Evolutionary conservation across 2,797 vertebrate species (phyloP).

Genomic region (Orientallactaga sibirica): DNA sequence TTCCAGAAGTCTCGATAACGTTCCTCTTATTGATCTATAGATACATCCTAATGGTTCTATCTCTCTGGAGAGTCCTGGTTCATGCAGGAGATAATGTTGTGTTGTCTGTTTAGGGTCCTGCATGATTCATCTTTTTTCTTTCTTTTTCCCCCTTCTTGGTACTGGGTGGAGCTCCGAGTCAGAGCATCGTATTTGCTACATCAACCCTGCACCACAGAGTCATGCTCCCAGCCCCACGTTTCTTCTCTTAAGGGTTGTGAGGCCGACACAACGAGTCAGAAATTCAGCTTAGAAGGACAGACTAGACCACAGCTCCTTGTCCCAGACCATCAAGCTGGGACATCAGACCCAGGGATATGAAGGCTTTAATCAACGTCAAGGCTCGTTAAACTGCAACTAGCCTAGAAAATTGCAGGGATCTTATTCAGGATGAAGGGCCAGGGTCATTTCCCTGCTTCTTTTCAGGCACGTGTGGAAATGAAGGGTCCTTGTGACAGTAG

Average conservation of each 20-base stretch:
- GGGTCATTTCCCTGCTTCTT: conserved; percentile 45
- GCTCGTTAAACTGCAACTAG: conserved; percentile 45
- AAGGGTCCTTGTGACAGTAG: conserved; percentile 62
- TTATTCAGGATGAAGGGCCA: conserved; percentile 48
- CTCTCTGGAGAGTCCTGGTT: not conserved
- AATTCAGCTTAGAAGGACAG: not conserved
- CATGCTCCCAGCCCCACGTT: not conserved
- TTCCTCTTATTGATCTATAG: not conserved
- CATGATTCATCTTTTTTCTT: conserved; percentile 39
- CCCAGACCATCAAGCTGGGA: conserved; percentile 8
- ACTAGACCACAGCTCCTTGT: not conserved
- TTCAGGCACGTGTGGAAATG: conserved; percentile 6
- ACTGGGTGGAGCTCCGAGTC: not conserved
- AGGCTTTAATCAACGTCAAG: conserved; percentile 53
- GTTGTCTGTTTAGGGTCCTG: not conserved
- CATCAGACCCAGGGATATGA: conserved; percentile 8
- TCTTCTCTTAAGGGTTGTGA: conserved; percentile 37
- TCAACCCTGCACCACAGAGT: not conserved
- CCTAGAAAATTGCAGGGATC: conserved; percentile 45
- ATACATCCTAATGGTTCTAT: not conserved
- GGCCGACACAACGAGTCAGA: conserved; percentile 38
- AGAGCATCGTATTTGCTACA: not conserved
- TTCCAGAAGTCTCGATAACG: not conserved
- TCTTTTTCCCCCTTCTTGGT: not conserved
- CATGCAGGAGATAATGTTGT: not conserved